These are phyloP conservation scores for Conomelus anceps DNA, from an alignment of 2,888 invertebrate species.

Conservation along the genomic window DNA sequence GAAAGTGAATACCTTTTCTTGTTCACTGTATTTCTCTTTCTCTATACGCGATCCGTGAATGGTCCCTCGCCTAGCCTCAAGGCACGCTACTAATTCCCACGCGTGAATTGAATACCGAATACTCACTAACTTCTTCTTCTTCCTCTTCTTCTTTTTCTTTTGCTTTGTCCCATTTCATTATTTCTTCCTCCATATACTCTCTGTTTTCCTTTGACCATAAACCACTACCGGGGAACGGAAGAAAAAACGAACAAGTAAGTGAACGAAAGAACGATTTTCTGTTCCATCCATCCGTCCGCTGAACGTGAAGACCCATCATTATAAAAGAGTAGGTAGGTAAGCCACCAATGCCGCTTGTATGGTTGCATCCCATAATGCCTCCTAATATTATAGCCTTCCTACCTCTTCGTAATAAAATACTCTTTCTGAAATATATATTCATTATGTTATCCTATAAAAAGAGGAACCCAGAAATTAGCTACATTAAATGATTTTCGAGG, in stretches of 20 bases:
- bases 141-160: background rate
- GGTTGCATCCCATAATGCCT: background rate
- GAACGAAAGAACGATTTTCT: background rate
- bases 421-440: background rate
- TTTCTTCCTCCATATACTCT: background rate
- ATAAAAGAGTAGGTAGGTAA: background rate
- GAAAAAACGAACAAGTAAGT: background rate
- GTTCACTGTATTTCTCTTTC: background rate
- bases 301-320: background rate
- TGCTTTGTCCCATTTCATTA: background rate
- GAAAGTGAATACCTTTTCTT: background rate
- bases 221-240: background rate
- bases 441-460: background rate
- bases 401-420: background rate
- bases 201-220: background rate
- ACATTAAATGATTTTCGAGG: background rate
- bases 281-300: background rate
- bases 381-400: background rate
- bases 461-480: background rate
- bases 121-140: background rate
- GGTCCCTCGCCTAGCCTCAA: background rate
- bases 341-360: background rate
- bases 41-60: constrained; percentile 2
- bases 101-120: constrained; percentile 4
- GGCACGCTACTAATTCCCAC: constrained; percentile 9